phyloP scores from a whole-genome alignment of 2,888 invertebrate genomes.

The Heteropelma amictum region DNA sequence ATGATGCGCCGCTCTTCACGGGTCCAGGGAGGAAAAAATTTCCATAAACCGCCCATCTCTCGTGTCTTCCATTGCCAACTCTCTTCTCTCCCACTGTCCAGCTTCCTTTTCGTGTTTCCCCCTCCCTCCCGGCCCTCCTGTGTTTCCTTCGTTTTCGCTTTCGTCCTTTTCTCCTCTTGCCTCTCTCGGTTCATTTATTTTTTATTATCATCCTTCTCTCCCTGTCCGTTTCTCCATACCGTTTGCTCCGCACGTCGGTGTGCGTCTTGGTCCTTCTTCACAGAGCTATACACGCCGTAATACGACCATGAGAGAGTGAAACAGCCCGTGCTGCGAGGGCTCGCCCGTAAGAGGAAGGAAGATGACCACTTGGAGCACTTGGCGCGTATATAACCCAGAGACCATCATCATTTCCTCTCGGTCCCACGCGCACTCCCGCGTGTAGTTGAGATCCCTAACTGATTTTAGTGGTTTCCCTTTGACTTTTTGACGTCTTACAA shows the following conservation, averaged over 20 bases:
- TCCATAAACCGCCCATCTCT: conserved; percentile 70
- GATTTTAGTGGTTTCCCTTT: conserved; percentile 77
- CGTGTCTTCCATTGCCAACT: conserved; percentile 42
- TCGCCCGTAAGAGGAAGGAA: conserved; percentile 32
- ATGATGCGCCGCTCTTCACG: conserved; percentile 54
- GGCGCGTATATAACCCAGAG: conserved; percentile 38
- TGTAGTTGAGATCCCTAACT: conserved; percentile 77
- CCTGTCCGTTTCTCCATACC: conserved; percentile 1
- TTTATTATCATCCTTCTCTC: conserved; percentile 36
- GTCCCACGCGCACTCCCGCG: conserved; percentile 56
- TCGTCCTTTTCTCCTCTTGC: conserved; percentile 41
- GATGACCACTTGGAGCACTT: conserved; percentile 39
- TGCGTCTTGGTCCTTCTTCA: conserved; percentile 32
- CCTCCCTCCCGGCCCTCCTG: conserved; percentile 27
- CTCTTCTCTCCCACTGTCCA: conserved; percentile 33
- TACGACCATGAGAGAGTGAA: conserved; percentile 24
- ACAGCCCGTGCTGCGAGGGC: conserved; percentile 24
- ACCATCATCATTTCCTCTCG: conserved; percentile 53
- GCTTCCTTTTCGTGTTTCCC: conserved; percentile 43
- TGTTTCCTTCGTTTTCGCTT: conserved; percentile 9
- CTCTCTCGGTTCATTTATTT: conserved; percentile 36
- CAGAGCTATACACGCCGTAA: conserved; percentile 5
- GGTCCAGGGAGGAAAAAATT: conserved; percentile 67
- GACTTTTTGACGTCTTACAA: conserved; percentile 77
- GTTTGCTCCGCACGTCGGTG: conserved; percentile 13